These are phyloP conservation scores for Phenganax subtilis DNA, from an alignment of 92 coral and sea anemone genomes.

Conservation along the genomic window DNA sequence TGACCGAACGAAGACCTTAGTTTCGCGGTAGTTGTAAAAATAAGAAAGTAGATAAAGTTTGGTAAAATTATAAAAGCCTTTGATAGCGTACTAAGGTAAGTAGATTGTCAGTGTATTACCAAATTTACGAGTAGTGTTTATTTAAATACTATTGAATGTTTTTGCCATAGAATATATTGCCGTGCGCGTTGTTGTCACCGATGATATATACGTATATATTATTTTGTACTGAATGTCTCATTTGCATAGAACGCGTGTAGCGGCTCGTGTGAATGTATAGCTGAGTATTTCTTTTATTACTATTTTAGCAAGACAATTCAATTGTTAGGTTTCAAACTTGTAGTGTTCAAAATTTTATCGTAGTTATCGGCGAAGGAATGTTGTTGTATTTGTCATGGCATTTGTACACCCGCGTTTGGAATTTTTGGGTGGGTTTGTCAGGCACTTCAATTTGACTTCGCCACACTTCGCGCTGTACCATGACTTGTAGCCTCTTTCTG, in stretches of 20 bases:
- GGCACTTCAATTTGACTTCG: neutral
- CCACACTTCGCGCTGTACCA: neutral
- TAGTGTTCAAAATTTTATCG: neutral
- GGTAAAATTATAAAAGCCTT: too few species aligned
- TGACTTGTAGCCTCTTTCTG: neutral
- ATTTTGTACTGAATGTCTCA: neutral
- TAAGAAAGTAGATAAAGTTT: too few species aligned
- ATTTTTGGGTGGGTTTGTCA: slow-evolving; percentile 18
- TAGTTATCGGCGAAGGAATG: neutral
- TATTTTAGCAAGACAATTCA: neutral
- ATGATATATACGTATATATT: neutral
- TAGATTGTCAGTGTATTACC: neutral
- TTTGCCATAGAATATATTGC: neutral
- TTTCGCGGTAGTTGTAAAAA: too few species aligned
- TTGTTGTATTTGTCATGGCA: neutral
- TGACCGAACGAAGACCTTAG: neutral
- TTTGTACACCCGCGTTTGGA: slow-evolving; percentile 2
- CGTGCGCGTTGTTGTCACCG: neutral
- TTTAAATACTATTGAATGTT: neutral
- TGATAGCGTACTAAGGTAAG: neutral
- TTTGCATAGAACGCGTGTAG: neutral
- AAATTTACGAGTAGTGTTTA: neutral
- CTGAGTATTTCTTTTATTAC: neutral
- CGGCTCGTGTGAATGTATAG: neutral
- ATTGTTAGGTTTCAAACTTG: neutral